These are phyloP conservation scores for Semicossyphus pulcher DNA, from an alignment of 2,113 vertebrate species.

Conservation along the genomic window DNA sequence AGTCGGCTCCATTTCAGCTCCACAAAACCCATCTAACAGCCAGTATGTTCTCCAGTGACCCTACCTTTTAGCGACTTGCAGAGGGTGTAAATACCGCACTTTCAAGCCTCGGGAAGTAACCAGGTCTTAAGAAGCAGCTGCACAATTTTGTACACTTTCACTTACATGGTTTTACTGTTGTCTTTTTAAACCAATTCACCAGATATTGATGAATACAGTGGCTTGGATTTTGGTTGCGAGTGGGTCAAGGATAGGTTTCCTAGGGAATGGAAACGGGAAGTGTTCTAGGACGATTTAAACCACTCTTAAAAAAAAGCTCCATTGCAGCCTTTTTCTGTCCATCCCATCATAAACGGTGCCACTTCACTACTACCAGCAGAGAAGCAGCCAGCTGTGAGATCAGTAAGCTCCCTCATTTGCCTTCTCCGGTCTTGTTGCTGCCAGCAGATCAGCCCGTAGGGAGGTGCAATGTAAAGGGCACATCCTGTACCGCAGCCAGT, in stretches of 20 bases:
- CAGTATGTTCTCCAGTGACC: slow-evolving; percentile 20
- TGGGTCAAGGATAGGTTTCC: neutral
- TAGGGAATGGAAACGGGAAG: neutral
- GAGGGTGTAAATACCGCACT: neutral
- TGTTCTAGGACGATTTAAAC: too few species aligned
- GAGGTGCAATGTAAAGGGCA: slow-evolving; percentile 30
- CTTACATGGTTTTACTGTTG: neutral
- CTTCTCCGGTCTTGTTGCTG: slow-evolving; percentile 15
- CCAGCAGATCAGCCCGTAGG: slow-evolving; percentile 4
- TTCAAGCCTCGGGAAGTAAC: neutral
- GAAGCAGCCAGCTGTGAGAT: slow-evolving; percentile 11
- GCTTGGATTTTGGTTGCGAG: neutral
- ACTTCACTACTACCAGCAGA: neutral
- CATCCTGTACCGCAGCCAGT: slow-evolving; percentile 9
- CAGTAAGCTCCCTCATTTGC: slow-evolving; percentile 16
- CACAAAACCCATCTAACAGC: slow-evolving; percentile 23
- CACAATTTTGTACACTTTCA: neutral
- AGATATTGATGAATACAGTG: neutral
- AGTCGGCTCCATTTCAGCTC: slow-evolving; percentile 34
- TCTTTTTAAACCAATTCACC: neutral
- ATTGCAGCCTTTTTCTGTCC: neutral
- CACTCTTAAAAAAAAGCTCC: too few species aligned
- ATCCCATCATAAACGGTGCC: neutral
- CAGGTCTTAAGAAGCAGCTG: slow-evolving; percentile 22
- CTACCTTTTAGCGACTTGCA: slow-evolving; percentile 16